Evolutionary conservation across 2,797 vertebrate genomes (phyloP).

Genomic region (Hyperoplus lanceolatus): DNA sequence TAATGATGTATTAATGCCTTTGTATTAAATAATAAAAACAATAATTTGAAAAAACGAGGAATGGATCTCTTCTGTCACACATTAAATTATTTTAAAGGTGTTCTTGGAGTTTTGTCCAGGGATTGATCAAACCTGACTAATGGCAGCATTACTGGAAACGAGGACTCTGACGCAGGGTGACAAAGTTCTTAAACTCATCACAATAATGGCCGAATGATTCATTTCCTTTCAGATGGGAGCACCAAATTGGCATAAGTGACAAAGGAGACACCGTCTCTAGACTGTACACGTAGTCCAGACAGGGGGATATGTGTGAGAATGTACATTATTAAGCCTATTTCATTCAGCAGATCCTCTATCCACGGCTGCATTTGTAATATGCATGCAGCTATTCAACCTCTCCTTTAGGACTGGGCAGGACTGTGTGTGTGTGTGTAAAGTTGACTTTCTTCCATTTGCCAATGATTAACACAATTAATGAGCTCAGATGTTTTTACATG

Average conservation of each 20-base stretch:
- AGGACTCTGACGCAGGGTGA: constrained; percentile 37
- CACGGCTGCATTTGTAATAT: constrained; percentile 44
- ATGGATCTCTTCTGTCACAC: background rate
- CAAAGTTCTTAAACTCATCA: constrained; percentile 68
- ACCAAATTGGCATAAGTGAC: constrained; percentile 80
- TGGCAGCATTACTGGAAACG: constrained; percentile 21
- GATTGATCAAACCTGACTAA: constrained; percentile 1
- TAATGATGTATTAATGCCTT: too few species aligned
- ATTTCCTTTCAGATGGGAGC: constrained; percentile 71
- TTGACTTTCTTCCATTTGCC: constrained; percentile 38
- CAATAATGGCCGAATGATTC: constrained; percentile 73
- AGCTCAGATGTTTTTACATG: constrained; percentile 48
- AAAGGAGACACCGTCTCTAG: constrained; percentile 69
- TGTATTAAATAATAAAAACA: too few species aligned
- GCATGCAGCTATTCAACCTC: constrained; percentile 28
- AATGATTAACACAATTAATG: constrained; percentile 48
- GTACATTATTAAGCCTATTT: constrained; percentile 76
- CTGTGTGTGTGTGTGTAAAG: constrained; percentile 25
- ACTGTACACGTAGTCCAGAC: constrained; percentile 76
- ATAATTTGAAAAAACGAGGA: background rate
- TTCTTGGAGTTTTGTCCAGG: background rate
- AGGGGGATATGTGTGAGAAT: constrained; percentile 70
- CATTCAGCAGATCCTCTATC: constrained; percentile 70
- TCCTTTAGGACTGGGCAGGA: constrained; percentile 16
- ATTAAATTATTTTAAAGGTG: background rate